These are phyloP conservation scores for Pelvicachromis taeniatus DNA, from an alignment of 2,113 vertebrate species.

Conservation along the genomic window DNA sequence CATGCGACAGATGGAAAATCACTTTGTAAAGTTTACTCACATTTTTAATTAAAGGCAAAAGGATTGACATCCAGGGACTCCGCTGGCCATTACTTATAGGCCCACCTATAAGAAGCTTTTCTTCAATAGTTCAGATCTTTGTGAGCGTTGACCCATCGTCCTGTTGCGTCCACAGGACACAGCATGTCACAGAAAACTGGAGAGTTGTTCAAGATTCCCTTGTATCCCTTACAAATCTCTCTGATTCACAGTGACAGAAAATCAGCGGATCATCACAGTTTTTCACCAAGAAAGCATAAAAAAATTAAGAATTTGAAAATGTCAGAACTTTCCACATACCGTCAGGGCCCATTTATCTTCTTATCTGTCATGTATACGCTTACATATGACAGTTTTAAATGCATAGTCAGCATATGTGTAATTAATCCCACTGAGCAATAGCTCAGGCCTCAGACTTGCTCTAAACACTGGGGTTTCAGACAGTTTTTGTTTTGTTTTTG, in stretches of 20 bases:
- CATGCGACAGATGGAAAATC: not conserved
- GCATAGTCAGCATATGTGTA: not conserved
- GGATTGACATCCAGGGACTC: not conserved
- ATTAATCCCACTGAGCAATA: not conserved
- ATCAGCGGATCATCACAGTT: not conserved
- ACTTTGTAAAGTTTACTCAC: not conserved
- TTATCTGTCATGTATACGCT: not conserved
- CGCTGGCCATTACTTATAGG: not conserved
- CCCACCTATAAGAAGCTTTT: not conserved
- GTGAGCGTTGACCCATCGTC: not conserved
- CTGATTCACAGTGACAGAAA: not conserved
- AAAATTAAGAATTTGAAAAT: not conserved
- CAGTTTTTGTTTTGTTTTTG: not conserved
- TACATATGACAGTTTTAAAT: no score
- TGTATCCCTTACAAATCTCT: not conserved
- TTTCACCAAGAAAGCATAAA: not conserved
- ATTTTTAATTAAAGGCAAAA: not conserved
- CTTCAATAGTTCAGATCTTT: not conserved
- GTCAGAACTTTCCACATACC: not conserved
- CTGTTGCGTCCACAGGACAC: not conserved
- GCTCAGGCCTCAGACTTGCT: not conserved
- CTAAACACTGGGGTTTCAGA: not conserved
- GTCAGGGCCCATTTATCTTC: not conserved
- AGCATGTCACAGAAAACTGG: not conserved
- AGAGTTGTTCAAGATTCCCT: not conserved